phyloP scores from a whole-genome alignment of 2,888 invertebrate species.

The Periphyllus acericola region DNA sequence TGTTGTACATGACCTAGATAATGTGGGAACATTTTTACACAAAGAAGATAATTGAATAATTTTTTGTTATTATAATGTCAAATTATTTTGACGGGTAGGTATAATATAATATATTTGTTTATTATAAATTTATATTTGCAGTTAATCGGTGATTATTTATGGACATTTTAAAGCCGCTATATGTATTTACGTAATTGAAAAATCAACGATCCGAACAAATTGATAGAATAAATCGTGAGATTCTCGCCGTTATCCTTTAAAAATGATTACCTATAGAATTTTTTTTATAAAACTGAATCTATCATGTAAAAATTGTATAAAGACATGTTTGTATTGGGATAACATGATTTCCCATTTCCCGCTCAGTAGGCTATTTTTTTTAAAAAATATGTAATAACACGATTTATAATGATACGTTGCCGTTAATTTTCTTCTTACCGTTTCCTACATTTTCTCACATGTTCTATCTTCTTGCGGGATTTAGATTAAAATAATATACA shows the following conservation, averaged over 20 bases:
- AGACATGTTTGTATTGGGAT: too few relatives aligned
- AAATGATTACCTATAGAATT: background rate
- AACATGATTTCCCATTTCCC: too few relatives aligned
- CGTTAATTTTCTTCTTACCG: too few relatives aligned
- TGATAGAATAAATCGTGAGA: background rate
- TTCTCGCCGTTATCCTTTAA: background rate
- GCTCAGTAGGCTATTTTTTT: too few relatives aligned
- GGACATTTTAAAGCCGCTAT: background rate
- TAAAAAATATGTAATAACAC: too few relatives aligned
- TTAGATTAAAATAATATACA: too few relatives aligned
- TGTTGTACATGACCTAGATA: conserved; percentile 3
- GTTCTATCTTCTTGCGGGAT: too few relatives aligned
- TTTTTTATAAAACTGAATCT: background rate
- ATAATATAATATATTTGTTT: background rate
- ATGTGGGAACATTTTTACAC: background rate
- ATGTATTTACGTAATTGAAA: background rate
- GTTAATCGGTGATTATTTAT: background rate
- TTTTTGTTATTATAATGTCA: background rate
- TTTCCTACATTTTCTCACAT: too few relatives aligned
- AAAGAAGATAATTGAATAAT: background rate
- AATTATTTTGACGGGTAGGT: background rate
- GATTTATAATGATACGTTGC: too few relatives aligned
- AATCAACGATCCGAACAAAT: background rate
- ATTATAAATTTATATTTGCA: background rate
- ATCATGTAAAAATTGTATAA: background rate